Conservation (phyloP, 1,140 invertebrate genomes). For the Brachionus manjavacas region DNA sequence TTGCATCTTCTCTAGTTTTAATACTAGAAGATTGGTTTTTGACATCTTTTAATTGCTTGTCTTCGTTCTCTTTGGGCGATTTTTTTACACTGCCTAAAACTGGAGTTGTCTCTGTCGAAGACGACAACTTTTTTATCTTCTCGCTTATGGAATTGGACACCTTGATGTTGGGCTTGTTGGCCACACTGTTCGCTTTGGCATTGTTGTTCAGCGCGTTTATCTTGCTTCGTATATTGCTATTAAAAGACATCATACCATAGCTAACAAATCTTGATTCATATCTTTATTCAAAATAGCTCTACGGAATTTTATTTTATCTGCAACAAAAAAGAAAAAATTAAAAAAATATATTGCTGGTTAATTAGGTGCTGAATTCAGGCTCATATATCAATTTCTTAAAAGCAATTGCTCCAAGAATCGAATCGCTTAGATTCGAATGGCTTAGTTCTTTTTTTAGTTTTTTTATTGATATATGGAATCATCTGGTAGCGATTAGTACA, state of each 20-base stretch:
- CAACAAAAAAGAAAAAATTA: neutral
- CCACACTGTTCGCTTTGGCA: neutral
- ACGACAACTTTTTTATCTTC: conserved; percentile 22
- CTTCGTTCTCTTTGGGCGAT: neutral
- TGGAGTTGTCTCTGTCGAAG: neutral
- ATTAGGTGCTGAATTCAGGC: neutral
- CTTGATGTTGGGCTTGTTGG: conserved; percentile 1
- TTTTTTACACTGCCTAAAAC: neutral
- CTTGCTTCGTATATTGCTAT: conserved; percentile 25
- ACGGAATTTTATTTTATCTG: neutral
- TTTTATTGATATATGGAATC: neutral
- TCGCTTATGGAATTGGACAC: conserved; percentile 31
- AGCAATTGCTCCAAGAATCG: neutral
- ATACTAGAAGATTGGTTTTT: conserved; percentile 19
- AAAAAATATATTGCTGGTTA: neutral
- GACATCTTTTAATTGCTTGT: neutral
- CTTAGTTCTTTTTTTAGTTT: neutral
- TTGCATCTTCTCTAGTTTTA: conserved; percentile 1
- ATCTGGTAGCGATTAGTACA: neutral
- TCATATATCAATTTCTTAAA: conserved; percentile 1
- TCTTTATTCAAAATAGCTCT: neutral
- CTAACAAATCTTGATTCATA: conserved; percentile 18
- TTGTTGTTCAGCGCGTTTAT: conserved; percentile 26
- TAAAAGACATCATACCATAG: conserved; percentile 36
- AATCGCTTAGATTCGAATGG: neutral